A percentile compares a stretch with the other conserved stretches of the same genome.
Conservation (phyloP, 2,113 vertebrate species). For the Caranx ignobilis region DNA sequence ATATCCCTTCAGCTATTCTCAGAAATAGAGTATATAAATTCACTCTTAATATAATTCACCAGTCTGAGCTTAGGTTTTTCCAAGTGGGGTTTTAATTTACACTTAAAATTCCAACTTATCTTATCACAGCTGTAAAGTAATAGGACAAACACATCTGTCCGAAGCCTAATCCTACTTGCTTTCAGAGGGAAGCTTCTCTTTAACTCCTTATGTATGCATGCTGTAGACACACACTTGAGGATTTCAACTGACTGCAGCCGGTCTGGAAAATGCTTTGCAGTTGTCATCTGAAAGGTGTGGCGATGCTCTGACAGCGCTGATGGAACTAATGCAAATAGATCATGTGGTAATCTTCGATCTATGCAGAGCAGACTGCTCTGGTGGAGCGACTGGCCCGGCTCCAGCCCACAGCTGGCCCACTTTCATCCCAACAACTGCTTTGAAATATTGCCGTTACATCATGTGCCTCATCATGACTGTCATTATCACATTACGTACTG, state of each 20-base stretch:
- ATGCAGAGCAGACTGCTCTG: constrained; percentile 30
- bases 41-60: too few species aligned
- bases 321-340: constrained; percentile 34
- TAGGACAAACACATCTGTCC: neutral
- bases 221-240: neutral
- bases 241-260: constrained; percentile 46
- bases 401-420: constrained; percentile 30
- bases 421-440: constrained; percentile 49
- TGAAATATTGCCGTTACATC: constrained; percentile 60
- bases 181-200: neutral
- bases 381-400: constrained; percentile 32
- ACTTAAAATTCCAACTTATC: neutral
- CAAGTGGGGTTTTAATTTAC: too few species aligned
- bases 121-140: constrained; percentile 6
- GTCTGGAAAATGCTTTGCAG: constrained; percentile 55
- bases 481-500: constrained; percentile 56
- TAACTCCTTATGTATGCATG: neutral
- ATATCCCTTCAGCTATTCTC: too few species aligned
- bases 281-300: constrained; percentile 59
- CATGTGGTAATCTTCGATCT: constrained; percentile 45
- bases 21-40: too few species aligned
- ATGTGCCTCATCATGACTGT: constrained; percentile 50
- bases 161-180: neutral
- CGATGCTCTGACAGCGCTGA: constrained; percentile 41
- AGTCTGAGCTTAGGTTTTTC: too few species aligned